Percentiles rank a stretch among this genome's conserved stretches.
phyloP scores from a whole-genome alignment of 2,797 vertebrate genomes.

The Rallus crepitans region DNA sequence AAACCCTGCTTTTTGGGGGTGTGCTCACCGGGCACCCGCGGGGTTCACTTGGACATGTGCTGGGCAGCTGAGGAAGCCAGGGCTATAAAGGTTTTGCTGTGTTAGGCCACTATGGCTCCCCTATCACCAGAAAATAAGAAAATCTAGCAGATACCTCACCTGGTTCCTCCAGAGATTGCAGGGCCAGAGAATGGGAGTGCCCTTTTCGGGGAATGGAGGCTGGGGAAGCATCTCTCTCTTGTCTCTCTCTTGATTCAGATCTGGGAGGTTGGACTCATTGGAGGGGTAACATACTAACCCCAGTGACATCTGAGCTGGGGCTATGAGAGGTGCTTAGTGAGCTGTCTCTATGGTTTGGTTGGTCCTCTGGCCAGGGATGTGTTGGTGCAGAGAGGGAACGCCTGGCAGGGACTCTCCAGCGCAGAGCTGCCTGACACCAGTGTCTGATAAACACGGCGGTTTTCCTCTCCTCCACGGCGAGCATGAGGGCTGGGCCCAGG shows the following conservation, averaged over 20 bases:
- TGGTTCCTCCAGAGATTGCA: accelerated
- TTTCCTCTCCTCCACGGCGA: not conserved
- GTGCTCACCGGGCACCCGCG: accelerated
- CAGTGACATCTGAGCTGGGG: no score
- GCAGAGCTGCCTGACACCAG: not conserved
- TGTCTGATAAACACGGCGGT: not conserved
- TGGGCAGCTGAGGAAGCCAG: not conserved
- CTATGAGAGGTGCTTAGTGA: no score
- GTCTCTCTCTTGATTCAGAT: not conserved
- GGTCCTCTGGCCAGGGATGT: not conserved
- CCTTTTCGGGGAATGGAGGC: not conserved
- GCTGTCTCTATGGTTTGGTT: no score
- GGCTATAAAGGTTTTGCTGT: not conserved
- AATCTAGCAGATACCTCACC: not conserved
- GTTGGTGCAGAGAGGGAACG: not conserved
- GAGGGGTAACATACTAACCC: not conserved
- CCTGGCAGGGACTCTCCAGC: not conserved
- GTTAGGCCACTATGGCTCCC: accelerated
- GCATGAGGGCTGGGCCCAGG: not conserved
- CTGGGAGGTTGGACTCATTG: not conserved
- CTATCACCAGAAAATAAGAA: not conserved
- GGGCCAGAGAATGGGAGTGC: not conserved
- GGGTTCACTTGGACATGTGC: not conserved
- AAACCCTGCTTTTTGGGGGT: not conserved
- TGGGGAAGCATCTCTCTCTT: not conserved